These are phyloP conservation scores for Solen grandis DNA, from an alignment of 1,140 invertebrate species.

Conservation along the genomic window DNA sequence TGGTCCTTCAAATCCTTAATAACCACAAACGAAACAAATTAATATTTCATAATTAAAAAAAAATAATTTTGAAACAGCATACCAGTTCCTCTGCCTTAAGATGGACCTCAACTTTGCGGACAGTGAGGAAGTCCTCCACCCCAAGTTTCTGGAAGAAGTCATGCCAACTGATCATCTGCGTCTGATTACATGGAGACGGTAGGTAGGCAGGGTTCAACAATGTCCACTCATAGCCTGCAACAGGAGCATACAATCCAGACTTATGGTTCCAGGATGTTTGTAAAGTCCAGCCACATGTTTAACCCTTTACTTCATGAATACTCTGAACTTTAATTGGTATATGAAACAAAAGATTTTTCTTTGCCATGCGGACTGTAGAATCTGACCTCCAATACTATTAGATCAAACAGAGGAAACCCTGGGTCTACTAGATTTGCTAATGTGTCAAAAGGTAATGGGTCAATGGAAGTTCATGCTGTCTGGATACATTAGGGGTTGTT, in stretches of 20 bases:
- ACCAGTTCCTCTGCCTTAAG: conserved; percentile 59
- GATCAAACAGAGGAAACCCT: neutral
- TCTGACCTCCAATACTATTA: too few relatives aligned
- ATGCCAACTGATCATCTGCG: conserved; percentile 64
- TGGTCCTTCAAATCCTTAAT: too few relatives aligned
- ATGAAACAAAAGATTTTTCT: too few relatives aligned
- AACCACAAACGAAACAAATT: too few relatives aligned
- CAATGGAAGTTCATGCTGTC: neutral
- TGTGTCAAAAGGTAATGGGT: neutral
- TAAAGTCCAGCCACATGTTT: neutral
- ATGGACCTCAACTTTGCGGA: conserved; percentile 57
- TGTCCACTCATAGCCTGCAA: conserved; percentile 76
- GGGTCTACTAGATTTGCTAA: neutral
- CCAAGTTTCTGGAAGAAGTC: conserved; percentile 74
- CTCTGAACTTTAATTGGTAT: too few relatives aligned
- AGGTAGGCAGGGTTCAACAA: conserved; percentile 71
- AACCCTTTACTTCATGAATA: too few relatives aligned
- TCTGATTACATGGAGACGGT: conserved; percentile 18
- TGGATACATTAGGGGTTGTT: neutral
- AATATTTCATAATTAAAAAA: too few relatives aligned
- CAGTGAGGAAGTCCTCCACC: conserved; percentile 69
- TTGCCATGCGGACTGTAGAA: neutral
- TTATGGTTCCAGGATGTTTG: too few relatives aligned
- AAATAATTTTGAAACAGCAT: too few relatives aligned
- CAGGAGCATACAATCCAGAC: conserved; percentile 10